These are phyloP conservation scores for Penaeus monodon DNA, from an alignment of 2,888 invertebrate species.

Conservation along the genomic window DNA sequence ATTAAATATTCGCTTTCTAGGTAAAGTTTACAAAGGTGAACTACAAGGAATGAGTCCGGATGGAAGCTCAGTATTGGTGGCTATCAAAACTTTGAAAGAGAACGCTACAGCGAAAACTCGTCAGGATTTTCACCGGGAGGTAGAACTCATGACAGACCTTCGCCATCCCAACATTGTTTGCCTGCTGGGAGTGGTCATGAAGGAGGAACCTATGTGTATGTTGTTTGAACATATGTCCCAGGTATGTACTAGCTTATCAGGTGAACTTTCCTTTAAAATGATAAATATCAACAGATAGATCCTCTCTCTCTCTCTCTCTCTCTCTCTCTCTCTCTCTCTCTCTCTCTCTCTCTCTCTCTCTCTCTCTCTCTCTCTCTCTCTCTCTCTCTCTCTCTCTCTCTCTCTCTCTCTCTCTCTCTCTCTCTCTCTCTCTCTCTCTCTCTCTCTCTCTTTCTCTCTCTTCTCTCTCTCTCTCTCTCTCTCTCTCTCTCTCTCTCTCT, in stretches of 20 bases:
- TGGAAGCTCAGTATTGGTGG: slow-evolving; percentile 75
- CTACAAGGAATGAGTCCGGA: slow-evolving; percentile 73
- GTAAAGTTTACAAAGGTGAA: slow-evolving; percentile 95
- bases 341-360: too few relatives aligned
- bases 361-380: too few relatives aligned
- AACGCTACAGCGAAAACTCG: slow-evolving; percentile 92
- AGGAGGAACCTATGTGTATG: slow-evolving; percentile 93
- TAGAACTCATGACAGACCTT: slow-evolving; percentile 92
- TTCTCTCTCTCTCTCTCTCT: too few relatives aligned
- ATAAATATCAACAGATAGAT: not conserved
- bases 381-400: too few relatives aligned
- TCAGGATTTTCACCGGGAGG: slow-evolving; percentile 92
- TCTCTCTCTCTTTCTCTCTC: too few relatives aligned
- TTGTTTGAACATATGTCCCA: slow-evolving; percentile 96
- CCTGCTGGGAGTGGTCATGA: slow-evolving; percentile 89
- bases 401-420: too few relatives aligned
- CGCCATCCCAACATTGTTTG: slow-evolving; percentile 96
- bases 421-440: too few relatives aligned
- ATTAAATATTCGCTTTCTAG: slow-evolving; percentile 68
- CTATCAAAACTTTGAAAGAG: slow-evolving; percentile 93
- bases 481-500: too few relatives aligned
- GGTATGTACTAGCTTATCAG: slow-evolving; percentile 20
- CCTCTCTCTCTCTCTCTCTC: not conserved
- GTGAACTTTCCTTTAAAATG: not conserved
- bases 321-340: too few relatives aligned